Base-by-base conservation (phyloP, 2,888 invertebrate species). In the Leptinotarsa tumamoca region DNA sequence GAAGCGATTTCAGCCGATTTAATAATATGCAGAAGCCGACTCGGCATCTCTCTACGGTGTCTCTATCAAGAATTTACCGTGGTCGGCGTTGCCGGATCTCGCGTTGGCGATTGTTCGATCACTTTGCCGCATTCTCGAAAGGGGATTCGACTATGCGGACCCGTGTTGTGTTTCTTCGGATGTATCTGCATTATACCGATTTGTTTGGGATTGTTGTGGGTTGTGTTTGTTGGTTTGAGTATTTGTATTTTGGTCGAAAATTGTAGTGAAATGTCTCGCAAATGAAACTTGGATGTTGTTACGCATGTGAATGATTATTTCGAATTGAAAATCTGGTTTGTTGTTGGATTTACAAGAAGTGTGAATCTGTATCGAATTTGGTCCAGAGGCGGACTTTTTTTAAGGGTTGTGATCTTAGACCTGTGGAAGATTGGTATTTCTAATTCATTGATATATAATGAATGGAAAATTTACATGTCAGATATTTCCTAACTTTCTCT, bases 1-100 rank as follows among this genome's bases (percentile, higher is more conserved):
- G 23, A 88, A 86, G 82, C 87, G 83, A 87, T 88, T 87, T 82
- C 84, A 87, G 88, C 87, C 83, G 84, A 73, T 90, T 89, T 90
- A 90, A 90, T 90, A 87, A 86, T 73, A 76, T 74, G 76, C 76
- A 76, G 68, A 68, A 63, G 63, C n/a, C 63, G 63, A 76, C 68
- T 52, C 76, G 71, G 71, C 71, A 67, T 67, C 71, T 67, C 71
- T 58, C 21, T 71, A 23, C 68, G 49, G n/a, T n/a, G 74, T 70
- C 76, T 76, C 76, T 68, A 76, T 76, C 74, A 71, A 73, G 76
- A 71, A 74, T 74, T 74, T 63, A 58, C 49, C 27, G 67, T 27
- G 15, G n/a, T 70, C 77, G 74, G 50, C 71, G 78, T 78, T 78
- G 78, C 78, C 78, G 21, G 18, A 18, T 75, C 66, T 61, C 43